phyloP scores from a whole-genome alignment of 2,888 invertebrate species.

The Incurvaria masculella region DNA sequence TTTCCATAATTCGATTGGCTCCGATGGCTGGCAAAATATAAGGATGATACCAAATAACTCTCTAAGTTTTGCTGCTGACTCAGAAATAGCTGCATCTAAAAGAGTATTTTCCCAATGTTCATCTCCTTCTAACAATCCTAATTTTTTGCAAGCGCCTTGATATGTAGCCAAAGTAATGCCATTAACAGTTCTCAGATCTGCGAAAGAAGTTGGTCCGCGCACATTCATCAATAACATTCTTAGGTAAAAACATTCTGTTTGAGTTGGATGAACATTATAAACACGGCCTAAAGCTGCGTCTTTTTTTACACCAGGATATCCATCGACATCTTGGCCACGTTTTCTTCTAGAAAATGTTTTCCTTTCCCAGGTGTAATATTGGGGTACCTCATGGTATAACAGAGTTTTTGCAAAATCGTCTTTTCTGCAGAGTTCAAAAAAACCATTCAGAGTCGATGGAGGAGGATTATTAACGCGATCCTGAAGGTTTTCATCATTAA shows the following conservation, averaged over 20 bases:
- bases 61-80: conserved; percentile 10
- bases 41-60: conserved; percentile 10
- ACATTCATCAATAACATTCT: conserved; percentile 16
- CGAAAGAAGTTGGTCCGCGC: conserved; percentile 19
- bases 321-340: too few relatives aligned
- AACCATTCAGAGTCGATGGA: too few relatives aligned
- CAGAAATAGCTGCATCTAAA: conserved; percentile 10
- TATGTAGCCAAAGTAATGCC: conserved; percentile 16
- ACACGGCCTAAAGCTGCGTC: too few relatives aligned
- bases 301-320: too few relatives aligned
- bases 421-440: too few relatives aligned
- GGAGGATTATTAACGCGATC: too few relatives aligned
- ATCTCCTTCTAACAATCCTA: conserved; percentile 18
- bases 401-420: too few relatives aligned
- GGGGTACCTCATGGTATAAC: too few relatives aligned
- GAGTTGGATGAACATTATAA: too few relatives aligned
- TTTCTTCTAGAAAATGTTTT: too few relatives aligned
- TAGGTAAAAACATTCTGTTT: conserved; percentile 15
- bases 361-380: too few relatives aligned
- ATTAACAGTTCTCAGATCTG: conserved; percentile 16
- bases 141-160: conserved; percentile 14
- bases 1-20: conserved; percentile 7
- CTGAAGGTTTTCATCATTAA: too few relatives aligned
- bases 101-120: conserved; percentile 16
- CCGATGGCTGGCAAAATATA: conserved; percentile 8